These are phyloP conservation scores for Diogma glabrata DNA, from an alignment of 2,888 invertebrate genomes.

Conservation along the genomic window DNA sequence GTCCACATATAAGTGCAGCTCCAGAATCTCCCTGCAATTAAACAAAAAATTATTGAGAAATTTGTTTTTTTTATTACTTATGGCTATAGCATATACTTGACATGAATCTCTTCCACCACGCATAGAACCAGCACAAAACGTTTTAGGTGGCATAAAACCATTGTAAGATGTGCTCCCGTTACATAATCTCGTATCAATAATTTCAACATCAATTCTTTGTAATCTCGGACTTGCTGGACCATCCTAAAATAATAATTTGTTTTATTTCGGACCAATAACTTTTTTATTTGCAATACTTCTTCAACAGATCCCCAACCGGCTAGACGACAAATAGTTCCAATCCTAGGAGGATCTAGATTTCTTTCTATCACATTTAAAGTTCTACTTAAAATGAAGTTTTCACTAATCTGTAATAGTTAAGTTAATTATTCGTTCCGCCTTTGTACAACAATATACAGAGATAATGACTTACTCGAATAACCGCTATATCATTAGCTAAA, in stretches of 20 bases:
- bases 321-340: conserved; percentile 6
- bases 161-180: conserved; percentile 11
- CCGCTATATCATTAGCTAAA: conserved; percentile 15
- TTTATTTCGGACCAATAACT: background rate
- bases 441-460: too few species aligned
- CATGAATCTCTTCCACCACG: conserved; percentile 15
- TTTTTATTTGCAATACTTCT: background rate
- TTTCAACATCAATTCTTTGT: conserved; percentile 9
- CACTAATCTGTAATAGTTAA: too few species aligned
- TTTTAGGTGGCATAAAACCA: conserved; percentile 7
- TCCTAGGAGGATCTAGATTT: background rate
- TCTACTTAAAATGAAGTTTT: too few species aligned
- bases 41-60: background rate
- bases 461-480: conserved; percentile 10
- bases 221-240: conserved; percentile 6
- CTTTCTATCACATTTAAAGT: background rate
- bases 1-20: conserved; percentile 15
- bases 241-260: background rate
- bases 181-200: conserved; percentile 5
- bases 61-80: background rate
- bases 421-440: too few species aligned
- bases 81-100: too few species aligned
- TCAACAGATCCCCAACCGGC: conserved; percentile 12
- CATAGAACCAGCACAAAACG: conserved; percentile 16
- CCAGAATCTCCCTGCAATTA: conserved; percentile 14